Percentiles rank a stretch among this genome's conserved stretches.
Conservation (phyloP, 1,140 invertebrate genomes). For the Pseudomyrmex sp. region DNA sequence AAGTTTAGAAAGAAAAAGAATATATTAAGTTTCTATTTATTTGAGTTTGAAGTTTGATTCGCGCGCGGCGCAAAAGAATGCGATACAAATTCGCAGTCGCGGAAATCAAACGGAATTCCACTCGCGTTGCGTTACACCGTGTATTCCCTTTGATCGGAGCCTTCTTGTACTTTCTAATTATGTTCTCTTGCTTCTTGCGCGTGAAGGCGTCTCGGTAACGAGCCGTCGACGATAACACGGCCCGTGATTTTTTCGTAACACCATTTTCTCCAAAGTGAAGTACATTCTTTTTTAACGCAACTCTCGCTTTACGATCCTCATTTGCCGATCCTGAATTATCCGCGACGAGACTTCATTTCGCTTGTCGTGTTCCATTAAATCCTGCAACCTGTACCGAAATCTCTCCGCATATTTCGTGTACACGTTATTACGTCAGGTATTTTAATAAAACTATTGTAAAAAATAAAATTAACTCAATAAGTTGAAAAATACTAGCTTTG, state of each 20-base stretch:
- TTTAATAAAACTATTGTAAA: conserved; percentile 25
- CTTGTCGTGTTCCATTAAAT: conserved; percentile 27
- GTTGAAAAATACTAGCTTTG: too few species aligned
- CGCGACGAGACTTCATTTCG: not conserved
- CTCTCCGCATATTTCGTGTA: not conserved
- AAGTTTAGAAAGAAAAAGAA: too few species aligned
- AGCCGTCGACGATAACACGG: conserved; percentile 63
- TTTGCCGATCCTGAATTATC: not conserved
- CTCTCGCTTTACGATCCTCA: not conserved
- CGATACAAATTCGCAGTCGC: conserved; percentile 50
- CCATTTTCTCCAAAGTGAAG: conserved; percentile 44
- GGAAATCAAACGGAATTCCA: conserved; percentile 75
- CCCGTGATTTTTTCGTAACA: conserved; percentile 69
- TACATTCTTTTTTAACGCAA: conserved; percentile 11
- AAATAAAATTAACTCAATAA: not conserved
- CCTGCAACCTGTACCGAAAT: not conserved
- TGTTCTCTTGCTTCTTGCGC: conserved; percentile 64
- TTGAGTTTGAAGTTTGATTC: too few species aligned
- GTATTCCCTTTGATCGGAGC: conserved; percentile 70
- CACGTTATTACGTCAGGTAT: not conserved
- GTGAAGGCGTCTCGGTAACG: conserved; percentile 60
- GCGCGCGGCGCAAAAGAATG: too few species aligned
- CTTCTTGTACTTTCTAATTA: conserved; percentile 75
- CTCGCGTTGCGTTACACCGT: conserved; percentile 71
- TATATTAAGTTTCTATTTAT: too few species aligned